Percentiles rank a stretch among this genome's conserved stretches.
Conservation (phyloP, 2,797 vertebrate species). For the Pygocentrus nattereri region DNA sequence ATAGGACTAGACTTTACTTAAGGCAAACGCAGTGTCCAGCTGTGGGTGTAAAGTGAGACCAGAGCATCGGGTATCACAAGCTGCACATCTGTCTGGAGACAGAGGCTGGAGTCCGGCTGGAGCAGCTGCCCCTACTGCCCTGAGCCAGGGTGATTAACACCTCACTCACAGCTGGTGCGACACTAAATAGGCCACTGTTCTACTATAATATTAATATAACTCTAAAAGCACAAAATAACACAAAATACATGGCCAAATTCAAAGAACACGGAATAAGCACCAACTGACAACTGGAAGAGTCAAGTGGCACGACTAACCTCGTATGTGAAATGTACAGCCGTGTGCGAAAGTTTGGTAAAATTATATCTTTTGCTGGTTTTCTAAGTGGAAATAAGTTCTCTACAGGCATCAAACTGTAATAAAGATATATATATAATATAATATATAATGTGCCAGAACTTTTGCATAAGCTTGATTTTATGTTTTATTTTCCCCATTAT, state of each 20-base stretch:
- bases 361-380: too few relatives aligned
- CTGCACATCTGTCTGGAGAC: slow-evolving; percentile 31
- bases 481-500: too few relatives aligned
- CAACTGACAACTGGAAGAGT: not conserved
- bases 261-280: not conserved
- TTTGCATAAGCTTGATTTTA: too few relatives aligned
- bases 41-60: slow-evolving; percentile 32
- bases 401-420: too few relatives aligned
- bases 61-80: not conserved
- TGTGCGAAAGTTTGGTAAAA: not conserved
- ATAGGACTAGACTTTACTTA: not conserved
- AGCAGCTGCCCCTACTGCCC: slow-evolving; percentile 18
- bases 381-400: too few relatives aligned
- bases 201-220: slow-evolving; percentile 1
- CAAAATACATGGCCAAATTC: not conserved
- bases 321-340: not conserved
- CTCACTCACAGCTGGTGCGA: slow-evolving; percentile 38
- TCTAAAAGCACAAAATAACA: slow-evolving; percentile 20
- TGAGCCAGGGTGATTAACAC: slow-evolving; percentile 8
- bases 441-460: too few relatives aligned
- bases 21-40: slow-evolving; percentile 29
- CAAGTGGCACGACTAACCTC: not conserved
- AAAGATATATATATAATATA: too few relatives aligned
- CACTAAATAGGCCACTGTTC: slow-evolving; percentile 26
- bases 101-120: not conserved